Percentiles rank a stretch among this genome's conserved stretches.
These are phyloP conservation scores for Craterocephalus amniculus DNA, from an alignment of 2,797 vertebrate genomes.

Conservation along the genomic window DNA sequence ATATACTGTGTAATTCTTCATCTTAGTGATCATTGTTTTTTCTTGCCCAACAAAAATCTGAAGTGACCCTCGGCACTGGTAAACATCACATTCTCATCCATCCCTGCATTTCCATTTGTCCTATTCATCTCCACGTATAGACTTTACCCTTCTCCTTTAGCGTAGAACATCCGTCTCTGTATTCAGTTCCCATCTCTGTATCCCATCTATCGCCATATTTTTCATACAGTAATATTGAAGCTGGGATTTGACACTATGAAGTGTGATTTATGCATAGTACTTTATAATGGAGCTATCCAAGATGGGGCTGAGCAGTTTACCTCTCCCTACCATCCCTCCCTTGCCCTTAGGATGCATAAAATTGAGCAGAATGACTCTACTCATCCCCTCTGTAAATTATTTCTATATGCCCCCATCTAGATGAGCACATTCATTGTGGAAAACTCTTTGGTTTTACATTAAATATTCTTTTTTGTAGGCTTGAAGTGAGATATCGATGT, in stretches of 20 bases:
- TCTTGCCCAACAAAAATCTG: neutral
- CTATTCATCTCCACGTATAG: neutral
- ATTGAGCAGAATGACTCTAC: constrained; percentile 63
- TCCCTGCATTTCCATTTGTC: neutral
- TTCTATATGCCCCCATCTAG: constrained; percentile 40
- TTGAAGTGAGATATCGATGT: constrained; percentile 34
- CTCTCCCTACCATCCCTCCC: neutral
- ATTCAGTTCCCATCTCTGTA: too few species aligned
- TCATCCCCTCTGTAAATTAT: constrained; percentile 54
- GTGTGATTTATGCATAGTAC: constrained; percentile 58
- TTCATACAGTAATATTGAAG: constrained; percentile 45
- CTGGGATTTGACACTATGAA: constrained; percentile 26
- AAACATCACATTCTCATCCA: neutral
- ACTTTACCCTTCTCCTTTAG: constrained; percentile 8
- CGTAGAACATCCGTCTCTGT: constrained; percentile 22
- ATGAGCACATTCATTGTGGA: constrained; percentile 19
- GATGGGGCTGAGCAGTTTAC: constrained; percentile 33
- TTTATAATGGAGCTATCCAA: constrained; percentile 38
- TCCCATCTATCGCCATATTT: constrained; percentile 40
- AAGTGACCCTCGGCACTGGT: neutral
- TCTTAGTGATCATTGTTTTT: neutral
- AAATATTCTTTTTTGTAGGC: constrained; percentile 21
- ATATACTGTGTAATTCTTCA: neutral
- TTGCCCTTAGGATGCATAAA: constrained; percentile 59
- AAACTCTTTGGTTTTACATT: constrained; percentile 26